phyloP scores from a whole-genome alignment of 2,113 vertebrate species.

The Bubo blakistoni region DNA sequence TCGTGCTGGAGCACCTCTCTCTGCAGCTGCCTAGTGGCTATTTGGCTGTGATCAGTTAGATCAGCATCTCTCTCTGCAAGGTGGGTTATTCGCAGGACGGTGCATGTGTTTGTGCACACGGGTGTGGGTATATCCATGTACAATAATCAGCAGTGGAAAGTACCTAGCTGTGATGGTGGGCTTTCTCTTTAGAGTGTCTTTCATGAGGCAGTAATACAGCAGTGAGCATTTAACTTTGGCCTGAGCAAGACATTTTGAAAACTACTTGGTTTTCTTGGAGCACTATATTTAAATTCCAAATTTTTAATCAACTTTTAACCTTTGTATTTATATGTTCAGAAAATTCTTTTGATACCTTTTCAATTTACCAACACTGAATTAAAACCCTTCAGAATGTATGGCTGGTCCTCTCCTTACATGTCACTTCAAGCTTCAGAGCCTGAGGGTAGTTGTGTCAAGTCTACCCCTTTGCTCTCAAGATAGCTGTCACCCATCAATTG shows the following conservation, averaged over 20 bases:
- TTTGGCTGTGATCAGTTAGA: not conserved
- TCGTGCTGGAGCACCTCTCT: not conserved
- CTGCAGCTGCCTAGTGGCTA: not conserved
- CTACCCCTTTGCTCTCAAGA: not conserved
- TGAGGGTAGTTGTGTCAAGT: not conserved
- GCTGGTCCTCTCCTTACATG: conserved; percentile 24
- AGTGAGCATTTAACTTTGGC: not conserved
- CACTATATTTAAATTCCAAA: conserved; percentile 36
- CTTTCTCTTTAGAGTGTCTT: not conserved
- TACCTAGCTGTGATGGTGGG: not conserved
- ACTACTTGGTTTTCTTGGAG: conserved; percentile 14
- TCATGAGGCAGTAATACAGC: not conserved
- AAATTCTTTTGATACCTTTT: conserved; percentile 37
- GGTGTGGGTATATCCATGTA: not conserved
- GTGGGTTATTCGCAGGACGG: not conserved
- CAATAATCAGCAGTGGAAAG: not conserved
- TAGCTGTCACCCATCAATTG: not conserved
- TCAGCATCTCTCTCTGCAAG: not conserved
- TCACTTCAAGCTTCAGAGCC: conserved; percentile 12
- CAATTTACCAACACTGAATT: conserved; percentile 19
- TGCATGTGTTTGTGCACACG: not conserved
- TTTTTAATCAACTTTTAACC: not conserved
- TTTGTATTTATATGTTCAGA: conserved; percentile 26
- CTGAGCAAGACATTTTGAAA: not conserved
- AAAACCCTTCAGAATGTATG: conserved; percentile 23